A percentile compares a stretch with the other conserved stretches of the same genome.
These are phyloP conservation scores for human (Homo sapiens) DNA, from an alignment of 2,113 vertebrate species.

Conservation along the genomic window GRCh38 chr12:14098001-14098500, in stretches of 20 bases:
- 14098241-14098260: not conserved
- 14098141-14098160: not conserved
- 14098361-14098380: not conserved
- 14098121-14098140: not conserved
- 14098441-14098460: not conserved
- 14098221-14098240: not conserved
- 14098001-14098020: not conserved
- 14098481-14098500: not conserved
- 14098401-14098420: not conserved
- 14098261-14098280: not conserved
- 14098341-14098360: not conserved
- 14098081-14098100: not conserved
- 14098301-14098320: not conserved
- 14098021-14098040: not conserved
- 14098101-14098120: not conserved
- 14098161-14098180: not conserved
- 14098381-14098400: not conserved
- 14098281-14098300: not conserved
- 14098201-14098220: not conserved
- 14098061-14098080: not conserved
- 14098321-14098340: not conserved
- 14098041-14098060: conserved; percentile 49
- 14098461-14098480: not conserved
- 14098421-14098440: not conserved
- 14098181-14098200: not conserved